phyloP scores from a whole-genome alignment of 2,888 invertebrate genomes.

The Eutolmus rufibarbis region DNA sequence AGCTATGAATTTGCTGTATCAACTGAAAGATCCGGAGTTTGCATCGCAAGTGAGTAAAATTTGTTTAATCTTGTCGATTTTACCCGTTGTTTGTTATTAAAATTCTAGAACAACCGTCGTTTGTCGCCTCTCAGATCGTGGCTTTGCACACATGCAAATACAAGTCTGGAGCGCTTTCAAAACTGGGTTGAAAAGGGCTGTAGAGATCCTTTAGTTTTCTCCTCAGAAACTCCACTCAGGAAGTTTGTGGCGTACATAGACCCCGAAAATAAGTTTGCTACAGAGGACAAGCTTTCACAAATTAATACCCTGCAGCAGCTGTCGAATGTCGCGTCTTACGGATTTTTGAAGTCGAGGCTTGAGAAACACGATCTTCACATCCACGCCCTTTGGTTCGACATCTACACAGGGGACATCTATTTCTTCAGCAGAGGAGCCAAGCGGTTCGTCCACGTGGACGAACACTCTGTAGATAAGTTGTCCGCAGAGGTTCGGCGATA shows the following conservation, averaged over 20 bases:
- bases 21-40: constrained; percentile 79
- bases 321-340: constrained; percentile 91
- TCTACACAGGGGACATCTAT: constrained; percentile 95
- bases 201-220: constrained; percentile 80
- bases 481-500: constrained; percentile 79
- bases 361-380: constrained; percentile 84
- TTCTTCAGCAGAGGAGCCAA: constrained; percentile 90
- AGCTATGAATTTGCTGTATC: constrained; percentile 93
- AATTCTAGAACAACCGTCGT: constrained; percentile 71
- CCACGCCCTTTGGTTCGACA: constrained; percentile 97
- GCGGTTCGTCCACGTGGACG: constrained; percentile 85
- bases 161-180: constrained; percentile 83
- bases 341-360: constrained; percentile 83
- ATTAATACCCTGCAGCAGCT: constrained; percentile 92
- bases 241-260: constrained; percentile 95
- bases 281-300: constrained; percentile 94
- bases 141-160: constrained; percentile 85
- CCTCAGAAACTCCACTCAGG: constrained; percentile 84
- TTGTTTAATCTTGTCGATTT: not conserved
- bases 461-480: constrained; percentile 77
- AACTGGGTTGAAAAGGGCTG: constrained; percentile 68
- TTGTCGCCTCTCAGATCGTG: constrained; percentile 90
- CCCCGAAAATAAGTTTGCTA: constrained; percentile 84
- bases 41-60: constrained; percentile 68
- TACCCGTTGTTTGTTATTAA: not conserved